Conservation (phyloP, 1,140 invertebrate species). For the Pararge aegeria region DNA sequence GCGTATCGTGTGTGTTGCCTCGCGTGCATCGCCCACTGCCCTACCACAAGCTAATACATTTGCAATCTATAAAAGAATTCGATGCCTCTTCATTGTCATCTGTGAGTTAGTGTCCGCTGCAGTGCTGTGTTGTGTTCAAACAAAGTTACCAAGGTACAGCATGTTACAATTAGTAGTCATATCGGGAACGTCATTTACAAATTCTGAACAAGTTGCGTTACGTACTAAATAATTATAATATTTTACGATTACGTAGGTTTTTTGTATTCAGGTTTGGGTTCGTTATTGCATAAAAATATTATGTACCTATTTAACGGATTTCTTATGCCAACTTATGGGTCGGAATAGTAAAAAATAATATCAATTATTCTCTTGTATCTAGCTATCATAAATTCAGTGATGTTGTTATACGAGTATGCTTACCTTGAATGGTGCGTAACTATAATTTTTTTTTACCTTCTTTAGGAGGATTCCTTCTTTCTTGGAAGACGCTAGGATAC, state of each 20-base stretch:
- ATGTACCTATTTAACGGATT: background rate
- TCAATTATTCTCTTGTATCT: too few species aligned
- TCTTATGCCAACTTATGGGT: background rate
- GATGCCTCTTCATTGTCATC: conserved; percentile 52
- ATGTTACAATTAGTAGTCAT: conserved; percentile 20
- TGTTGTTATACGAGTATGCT: too few species aligned
- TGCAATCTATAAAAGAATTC: conserved; percentile 74
- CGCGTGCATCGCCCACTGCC: conserved; percentile 43
- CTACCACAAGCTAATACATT: conserved; percentile 46
- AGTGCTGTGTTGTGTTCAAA: conserved; percentile 70
- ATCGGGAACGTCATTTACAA: conserved; percentile 10
- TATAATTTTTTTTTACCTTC: too few species aligned
- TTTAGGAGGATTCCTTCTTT: too few species aligned
- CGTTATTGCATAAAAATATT: background rate
- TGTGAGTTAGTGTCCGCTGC: conserved; percentile 64
- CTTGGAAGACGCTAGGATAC: too few species aligned
- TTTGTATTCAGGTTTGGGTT: background rate
- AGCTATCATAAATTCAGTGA: too few species aligned
- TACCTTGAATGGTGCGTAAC: too few species aligned
- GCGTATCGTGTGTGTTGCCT: conserved; percentile 32
- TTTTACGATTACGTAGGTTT: background rate
- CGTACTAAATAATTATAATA: conserved; percentile 5
- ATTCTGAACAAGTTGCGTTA: conserved; percentile 18
- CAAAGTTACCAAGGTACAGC: conserved; percentile 55
- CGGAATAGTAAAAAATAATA: too few species aligned